A percentile compares a stretch with the other conserved stretches of the same genome.
Conservation (phyloP, 2,797 vertebrate genomes). For the Coluber constrictor region DNA sequence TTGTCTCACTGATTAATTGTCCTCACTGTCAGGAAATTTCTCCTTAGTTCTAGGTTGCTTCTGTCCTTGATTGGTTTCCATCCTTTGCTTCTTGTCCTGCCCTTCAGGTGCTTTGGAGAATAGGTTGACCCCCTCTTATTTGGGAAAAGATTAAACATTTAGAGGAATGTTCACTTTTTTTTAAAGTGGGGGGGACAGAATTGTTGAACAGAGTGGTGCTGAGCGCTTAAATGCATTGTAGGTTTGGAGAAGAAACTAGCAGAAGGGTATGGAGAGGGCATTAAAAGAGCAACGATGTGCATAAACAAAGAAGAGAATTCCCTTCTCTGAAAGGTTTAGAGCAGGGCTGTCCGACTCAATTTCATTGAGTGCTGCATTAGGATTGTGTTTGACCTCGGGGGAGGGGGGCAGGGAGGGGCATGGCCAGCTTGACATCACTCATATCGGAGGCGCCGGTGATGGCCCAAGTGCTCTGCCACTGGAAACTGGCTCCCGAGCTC, state of each 20-base stretch:
- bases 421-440: too few species aligned
- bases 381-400: too few species aligned
- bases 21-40: neutral
- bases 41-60: neutral
- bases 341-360: too few species aligned
- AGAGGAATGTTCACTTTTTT: neutral
- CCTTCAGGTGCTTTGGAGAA: neutral
- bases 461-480: accelerated
- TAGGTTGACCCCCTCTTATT: neutral
- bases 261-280: neutral
- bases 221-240: neutral
- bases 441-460: too few species aligned
- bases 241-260: neutral
- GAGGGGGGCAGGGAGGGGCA: too few species aligned
- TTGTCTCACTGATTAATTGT: neutral
- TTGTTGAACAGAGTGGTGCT: neutral
- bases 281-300: neutral
- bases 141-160: neutral
- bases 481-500: too few species aligned
- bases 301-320: neutral
- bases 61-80: neutral
- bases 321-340: neutral
- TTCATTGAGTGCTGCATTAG: too few species aligned
- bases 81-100: neutral
- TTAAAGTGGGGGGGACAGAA: neutral